Base-by-base conservation (phyloP, 1,140 invertebrate genomes). In the Eubasilissa regina region DNA sequence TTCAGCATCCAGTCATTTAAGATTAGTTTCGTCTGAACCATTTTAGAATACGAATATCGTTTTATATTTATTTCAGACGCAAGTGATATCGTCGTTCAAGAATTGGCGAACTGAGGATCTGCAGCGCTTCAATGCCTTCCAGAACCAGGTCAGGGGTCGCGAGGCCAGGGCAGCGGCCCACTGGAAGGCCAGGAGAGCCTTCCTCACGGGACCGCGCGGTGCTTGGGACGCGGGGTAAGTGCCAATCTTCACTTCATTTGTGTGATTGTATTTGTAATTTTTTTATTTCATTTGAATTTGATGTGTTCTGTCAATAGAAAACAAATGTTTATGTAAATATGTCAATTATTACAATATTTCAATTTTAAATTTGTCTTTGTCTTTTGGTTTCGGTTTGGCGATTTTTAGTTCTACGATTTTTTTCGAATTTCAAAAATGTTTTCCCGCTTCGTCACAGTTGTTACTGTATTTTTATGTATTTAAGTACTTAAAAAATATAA, bases 191-290 rank as follows among this genome's bases (percentile, higher is more conserved):
- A 85, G 88, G 51, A 90, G 91, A 82, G 84, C 87, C 77, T 88
- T 90, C 78, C 89, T 93, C 77, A 89, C 86, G 43, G 90, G 92
- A 70, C 89, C 91, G 35, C 84, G 92, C 75, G 92, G 92, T 60
- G 88, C 91, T 12, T 93, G 92, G 92, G 86, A 84, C 81, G 85
- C 85, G 74, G 89, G 88, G 89, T 90, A 83, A 88, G 88, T 83
- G n/a, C 25, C 7, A 43, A 64, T 0, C 17, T 55, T 7, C 51
- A 55, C 13, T 15, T 56, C n/a, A n/a, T 56, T 8, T 51, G 13
- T 48, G 47, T 48, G 13, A 48, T 13, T 48, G 13, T 9, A 48
- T 48, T 48, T 9, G 8, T 13, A 48, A 48, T 13, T 51, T 4
- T 60, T 60, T 60, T 60, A 25, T 60, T 15, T 60, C 21, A 10